These are phyloP conservation scores for Scaptomyza polygonia DNA, from an alignment of 2,888 invertebrate species.

Conservation along the genomic window DNA sequence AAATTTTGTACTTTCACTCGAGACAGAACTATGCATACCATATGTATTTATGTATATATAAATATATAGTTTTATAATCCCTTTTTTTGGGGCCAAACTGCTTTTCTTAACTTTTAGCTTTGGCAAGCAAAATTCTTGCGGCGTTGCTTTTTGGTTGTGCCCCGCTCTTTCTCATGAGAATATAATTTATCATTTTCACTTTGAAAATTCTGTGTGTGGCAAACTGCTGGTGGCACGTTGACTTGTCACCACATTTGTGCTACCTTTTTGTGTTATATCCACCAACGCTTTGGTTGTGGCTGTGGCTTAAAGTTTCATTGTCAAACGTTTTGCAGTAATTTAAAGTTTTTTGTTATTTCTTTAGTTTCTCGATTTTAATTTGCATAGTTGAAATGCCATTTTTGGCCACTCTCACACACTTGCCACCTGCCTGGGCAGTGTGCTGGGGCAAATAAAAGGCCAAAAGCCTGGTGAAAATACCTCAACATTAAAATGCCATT, in stretches of 20 bases:
- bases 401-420: neutral
- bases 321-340: constrained; percentile 54
- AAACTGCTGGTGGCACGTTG: constrained; percentile 26
- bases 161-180: constrained; percentile 23
- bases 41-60: neutral
- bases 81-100: constrained; percentile 29
- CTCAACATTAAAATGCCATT: constrained; percentile 79
- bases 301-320: constrained; percentile 63
- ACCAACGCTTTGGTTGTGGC: constrained; percentile 14
- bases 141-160: constrained; percentile 60
- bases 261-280: constrained; percentile 55
- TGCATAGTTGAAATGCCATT: constrained; percentile 62
- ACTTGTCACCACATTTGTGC: constrained; percentile 54
- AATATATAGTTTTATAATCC: constrained; percentile 13
- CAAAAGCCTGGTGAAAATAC: constrained; percentile 48
- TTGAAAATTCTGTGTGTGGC: constrained; percentile 35
- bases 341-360: constrained; percentile 58
- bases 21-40: constrained; percentile 19
- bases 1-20: constrained; percentile 67
- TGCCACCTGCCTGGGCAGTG: constrained; percentile 43
- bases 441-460: neutral
- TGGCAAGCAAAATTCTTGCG: constrained; percentile 71
- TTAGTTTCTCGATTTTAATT: constrained; percentile 56
- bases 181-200: constrained; percentile 77
- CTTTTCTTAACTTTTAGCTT: constrained; percentile 73